Conservation (phyloP, 2,888 invertebrate species). For the Argyra leucocephala region DNA sequence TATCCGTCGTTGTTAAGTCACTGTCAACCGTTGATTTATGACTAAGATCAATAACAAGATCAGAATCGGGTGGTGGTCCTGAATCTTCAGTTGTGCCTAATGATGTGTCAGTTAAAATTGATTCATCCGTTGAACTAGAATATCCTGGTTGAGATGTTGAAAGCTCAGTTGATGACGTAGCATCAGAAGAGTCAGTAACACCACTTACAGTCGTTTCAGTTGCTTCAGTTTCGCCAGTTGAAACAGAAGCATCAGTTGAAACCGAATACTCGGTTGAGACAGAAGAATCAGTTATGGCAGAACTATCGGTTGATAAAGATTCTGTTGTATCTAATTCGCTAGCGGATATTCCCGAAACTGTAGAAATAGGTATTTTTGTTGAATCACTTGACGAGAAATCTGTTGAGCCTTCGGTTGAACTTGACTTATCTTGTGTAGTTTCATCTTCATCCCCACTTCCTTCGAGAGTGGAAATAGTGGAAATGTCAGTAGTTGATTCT, state of each 20-base stretch:
- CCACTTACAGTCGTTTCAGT: constrained; percentile 17
- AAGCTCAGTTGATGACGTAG: constrained; percentile 20
- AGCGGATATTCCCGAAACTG: constrained; percentile 24
- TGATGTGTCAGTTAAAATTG: neutral
- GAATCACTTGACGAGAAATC: constrained; percentile 13
- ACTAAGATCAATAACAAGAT: constrained; percentile 13
- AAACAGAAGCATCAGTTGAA: constrained; percentile 20
- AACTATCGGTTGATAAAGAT: constrained; percentile 19
- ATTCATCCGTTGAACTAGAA: constrained; percentile 15
- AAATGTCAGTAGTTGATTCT: constrained; percentile 25
- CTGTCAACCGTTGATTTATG: neutral
- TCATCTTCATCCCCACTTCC: constrained; percentile 34
- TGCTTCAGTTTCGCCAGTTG: constrained; percentile 18
- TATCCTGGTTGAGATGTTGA: neutral
- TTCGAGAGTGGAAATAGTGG: constrained; percentile 25
- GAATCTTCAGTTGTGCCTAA: neutral
- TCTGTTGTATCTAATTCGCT: neutral
- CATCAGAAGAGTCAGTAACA: constrained; percentile 25
- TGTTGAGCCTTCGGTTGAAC: constrained; percentile 18
- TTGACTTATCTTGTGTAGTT: constrained; percentile 9
- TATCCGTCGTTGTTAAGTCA: neutral
- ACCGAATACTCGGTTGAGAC: constrained; percentile 28
- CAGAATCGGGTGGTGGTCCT: neutral
- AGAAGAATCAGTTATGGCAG: constrained; percentile 19
- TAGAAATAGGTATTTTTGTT: constrained; percentile 22